Evolutionary conservation across 2,797 vertebrate genomes (phyloP).

Genomic region (Lepus townsendii): DNA sequence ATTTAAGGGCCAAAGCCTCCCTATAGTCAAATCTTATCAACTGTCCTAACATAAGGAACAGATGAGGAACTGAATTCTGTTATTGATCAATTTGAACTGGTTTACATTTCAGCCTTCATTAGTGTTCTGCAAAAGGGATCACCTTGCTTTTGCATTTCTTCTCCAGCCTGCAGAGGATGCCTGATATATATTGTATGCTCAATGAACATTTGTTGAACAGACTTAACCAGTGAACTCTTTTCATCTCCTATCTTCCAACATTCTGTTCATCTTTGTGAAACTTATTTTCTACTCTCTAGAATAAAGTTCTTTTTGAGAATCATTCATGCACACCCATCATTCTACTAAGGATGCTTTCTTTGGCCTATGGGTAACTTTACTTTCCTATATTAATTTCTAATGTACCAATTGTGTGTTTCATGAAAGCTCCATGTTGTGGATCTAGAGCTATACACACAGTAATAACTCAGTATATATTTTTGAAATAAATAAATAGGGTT

Average conservation of each 20-base stretch:
- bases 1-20: neutral
- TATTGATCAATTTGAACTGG: neutral
- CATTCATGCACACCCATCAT: neutral
- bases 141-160: neutral
- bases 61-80: neutral
- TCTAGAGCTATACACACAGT: neutral
- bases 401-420: neutral
- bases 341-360: neutral
- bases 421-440: neutral
- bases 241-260: neutral
- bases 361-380: neutral
- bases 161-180: neutral
- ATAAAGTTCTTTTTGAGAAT: neutral
- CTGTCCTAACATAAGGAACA: neutral
- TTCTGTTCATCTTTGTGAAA: neutral
- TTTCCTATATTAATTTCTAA: neutral
- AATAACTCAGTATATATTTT: neutral
- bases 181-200: neutral
- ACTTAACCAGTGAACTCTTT: neutral
- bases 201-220: neutral
- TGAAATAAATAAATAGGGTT: neutral
- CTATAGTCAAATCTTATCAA: neutral
- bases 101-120: neutral
- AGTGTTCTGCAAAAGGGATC: neutral
- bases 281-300: neutral